phyloP scores from a whole-genome alignment of 1,140 invertebrate species.

The Orchesella cincta region DNA sequence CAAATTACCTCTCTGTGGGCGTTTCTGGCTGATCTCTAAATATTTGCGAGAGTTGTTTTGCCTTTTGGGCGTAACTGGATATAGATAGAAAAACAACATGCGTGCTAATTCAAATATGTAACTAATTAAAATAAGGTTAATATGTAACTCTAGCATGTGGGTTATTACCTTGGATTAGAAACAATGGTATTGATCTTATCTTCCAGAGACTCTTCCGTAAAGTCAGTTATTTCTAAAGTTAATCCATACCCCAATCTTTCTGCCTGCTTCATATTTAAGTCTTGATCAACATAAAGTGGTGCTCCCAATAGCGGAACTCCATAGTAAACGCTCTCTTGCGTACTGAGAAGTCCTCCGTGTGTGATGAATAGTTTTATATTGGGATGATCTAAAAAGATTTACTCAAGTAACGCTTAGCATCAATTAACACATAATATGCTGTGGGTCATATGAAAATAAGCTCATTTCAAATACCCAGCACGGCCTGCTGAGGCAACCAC shows the following conservation, averaged over 20 bases:
- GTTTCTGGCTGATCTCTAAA: conserved; percentile 62
- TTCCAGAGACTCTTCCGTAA: conserved; percentile 3
- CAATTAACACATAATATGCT: too few species aligned
- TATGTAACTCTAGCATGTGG: too few species aligned
- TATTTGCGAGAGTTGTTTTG: conserved; percentile 59
- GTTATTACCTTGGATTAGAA: too few species aligned
- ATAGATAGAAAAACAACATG: too few species aligned
- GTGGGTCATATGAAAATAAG: too few species aligned
- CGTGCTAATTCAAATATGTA: too few species aligned
- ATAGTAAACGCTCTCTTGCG: conserved; percentile 62
- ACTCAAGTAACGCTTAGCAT: too few species aligned
- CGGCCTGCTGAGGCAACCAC: conserved; percentile 39
- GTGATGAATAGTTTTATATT: conserved; percentile 66
- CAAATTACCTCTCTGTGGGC: conserved; percentile 56
- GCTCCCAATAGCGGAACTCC: conserved; percentile 63
- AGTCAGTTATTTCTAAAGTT: conserved; percentile 12
- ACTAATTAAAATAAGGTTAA: too few species aligned
- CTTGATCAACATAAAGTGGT: conserved; percentile 67
- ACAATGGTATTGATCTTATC: conserved; percentile 21
- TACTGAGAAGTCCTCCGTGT: conserved; percentile 66
- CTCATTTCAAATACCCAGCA: too few species aligned
- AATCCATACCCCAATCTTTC: conserved; percentile 36
- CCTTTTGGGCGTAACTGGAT: conserved; percentile 57
- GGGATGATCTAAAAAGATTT: too few species aligned
- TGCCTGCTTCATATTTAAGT: conserved; percentile 52